A percentile compares a stretch with the other conserved stretches of the same genome.
Evolutionary conservation across 1,140 invertebrate species (phyloP).

Genomic region (Epicauta chinensis): DNA sequence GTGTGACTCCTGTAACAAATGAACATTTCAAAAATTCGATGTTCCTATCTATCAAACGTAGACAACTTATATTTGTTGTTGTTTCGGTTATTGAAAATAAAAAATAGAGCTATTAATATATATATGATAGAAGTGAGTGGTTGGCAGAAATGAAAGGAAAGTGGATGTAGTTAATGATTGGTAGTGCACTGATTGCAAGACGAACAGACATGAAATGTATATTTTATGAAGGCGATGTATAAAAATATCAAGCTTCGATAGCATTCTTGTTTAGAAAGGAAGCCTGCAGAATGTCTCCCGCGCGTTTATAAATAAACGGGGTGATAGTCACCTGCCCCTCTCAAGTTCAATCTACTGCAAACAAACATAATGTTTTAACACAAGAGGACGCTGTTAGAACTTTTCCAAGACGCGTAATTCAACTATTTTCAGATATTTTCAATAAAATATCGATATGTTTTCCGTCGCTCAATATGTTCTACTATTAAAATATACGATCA

Average conservation of each 20-base stretch:
- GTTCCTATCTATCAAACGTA: too few relatives aligned
- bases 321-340: conserved; percentile 36
- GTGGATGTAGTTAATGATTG: not conserved
- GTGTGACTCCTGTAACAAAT: conserved; percentile 56
- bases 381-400: conserved; percentile 24
- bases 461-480: conserved; percentile 15
- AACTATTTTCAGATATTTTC: conserved; percentile 13
- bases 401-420: too few relatives aligned
- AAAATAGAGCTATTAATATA: too few relatives aligned
- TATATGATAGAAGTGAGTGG: too few relatives aligned
- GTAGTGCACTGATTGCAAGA: conserved; percentile 9
- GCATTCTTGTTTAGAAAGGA: conserved; percentile 34
- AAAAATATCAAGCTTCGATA: conserved; percentile 35
- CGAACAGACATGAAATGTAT: conserved; percentile 20
- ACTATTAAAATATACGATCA: too few relatives aligned
- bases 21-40: not conserved
- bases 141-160: too few relatives aligned
- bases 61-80: too few relatives aligned
- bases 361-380: conserved; percentile 29
- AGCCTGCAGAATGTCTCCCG: conserved; percentile 39
- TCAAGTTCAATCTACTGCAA: conserved; percentile 32
- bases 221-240: conserved; percentile 32
- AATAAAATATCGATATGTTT: conserved; percentile 23
- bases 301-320: conserved; percentile 37
- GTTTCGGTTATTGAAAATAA: too few relatives aligned